A percentile compares a stretch with the other conserved stretches of the same genome.
These are phyloP conservation scores for Flexamia atlantica DNA, from an alignment of 2,888 invertebrate genomes.

Conservation along the genomic window DNA sequence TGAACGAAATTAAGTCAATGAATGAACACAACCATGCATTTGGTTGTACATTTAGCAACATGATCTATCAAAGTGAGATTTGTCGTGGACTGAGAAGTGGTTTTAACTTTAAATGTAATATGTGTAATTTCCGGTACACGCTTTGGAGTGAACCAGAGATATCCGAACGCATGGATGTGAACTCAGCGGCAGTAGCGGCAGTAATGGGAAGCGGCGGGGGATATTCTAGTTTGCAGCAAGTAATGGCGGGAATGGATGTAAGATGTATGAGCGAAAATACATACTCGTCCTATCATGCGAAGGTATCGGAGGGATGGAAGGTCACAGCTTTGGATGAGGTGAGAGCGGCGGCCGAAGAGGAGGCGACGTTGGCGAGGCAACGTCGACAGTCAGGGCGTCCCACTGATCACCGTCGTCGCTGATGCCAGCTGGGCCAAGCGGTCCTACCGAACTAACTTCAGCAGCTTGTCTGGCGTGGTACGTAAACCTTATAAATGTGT, in stretches of 20 bases:
- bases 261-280: slow-evolving; percentile 13
- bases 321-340: slow-evolving; percentile 36
- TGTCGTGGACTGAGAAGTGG: neutral
- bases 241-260: slow-evolving; percentile 3
- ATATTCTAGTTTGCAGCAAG: neutral
- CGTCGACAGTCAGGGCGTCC: slow-evolving; percentile 66
- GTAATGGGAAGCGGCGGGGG: slow-evolving; percentile 25
- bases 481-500: too few relatives aligned
- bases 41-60: slow-evolving; percentile 18
- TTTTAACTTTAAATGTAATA: slow-evolving; percentile 24
- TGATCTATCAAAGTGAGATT: slow-evolving; percentile 3
- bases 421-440: slow-evolving; percentile 71
- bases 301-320: slow-evolving; percentile 16
- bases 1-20: slow-evolving; percentile 9
- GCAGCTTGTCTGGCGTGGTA: slow-evolving; percentile 65
- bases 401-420: slow-evolving; percentile 69
- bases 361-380: slow-evolving; percentile 53
- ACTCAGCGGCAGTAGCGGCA: slow-evolving; percentile 5
- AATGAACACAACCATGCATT: neutral
- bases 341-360: slow-evolving; percentile 28
- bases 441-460: slow-evolving; percentile 68
- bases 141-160: neutral
- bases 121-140: slow-evolving; percentile 11
- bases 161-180: neutral
- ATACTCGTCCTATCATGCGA: neutral